These are phyloP conservation scores for Ancistrus triradiatus DNA, from an alignment of 2,113 vertebrate genomes.

Conservation along the genomic window DNA sequence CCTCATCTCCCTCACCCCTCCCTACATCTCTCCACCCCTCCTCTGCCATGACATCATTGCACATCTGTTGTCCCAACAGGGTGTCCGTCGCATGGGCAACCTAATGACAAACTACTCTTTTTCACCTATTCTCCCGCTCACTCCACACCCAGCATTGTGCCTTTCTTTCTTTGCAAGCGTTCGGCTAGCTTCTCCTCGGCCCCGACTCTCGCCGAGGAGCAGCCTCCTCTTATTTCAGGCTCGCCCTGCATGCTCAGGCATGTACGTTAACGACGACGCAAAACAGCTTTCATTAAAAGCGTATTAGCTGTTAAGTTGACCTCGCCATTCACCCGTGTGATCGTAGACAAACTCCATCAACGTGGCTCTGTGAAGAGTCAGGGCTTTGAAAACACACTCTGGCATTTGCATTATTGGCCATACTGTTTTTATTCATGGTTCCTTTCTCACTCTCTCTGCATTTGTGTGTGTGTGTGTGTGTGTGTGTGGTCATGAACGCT, in stretches of 20 bases:
- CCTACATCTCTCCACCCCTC: conserved; percentile 54
- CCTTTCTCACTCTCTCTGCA: too few relatives aligned
- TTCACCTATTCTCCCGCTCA: conserved; percentile 17
- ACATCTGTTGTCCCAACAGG: conserved; percentile 74
- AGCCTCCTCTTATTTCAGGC: conserved; percentile 6
- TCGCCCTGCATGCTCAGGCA: conserved; percentile 38
- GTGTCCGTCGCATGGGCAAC: conserved; percentile 63
- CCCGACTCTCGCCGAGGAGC: not conserved
- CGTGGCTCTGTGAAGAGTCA: conserved; percentile 49
- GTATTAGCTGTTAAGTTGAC: conserved; percentile 61
- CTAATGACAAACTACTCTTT: conserved; percentile 55
- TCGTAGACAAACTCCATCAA: conserved; percentile 66
- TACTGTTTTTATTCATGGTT: too few relatives aligned
- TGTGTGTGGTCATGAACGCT: too few relatives aligned
- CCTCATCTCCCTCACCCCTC: conserved; percentile 53
- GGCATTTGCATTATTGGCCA: too few relatives aligned
- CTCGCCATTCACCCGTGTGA: conserved; percentile 63
- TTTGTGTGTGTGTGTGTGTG: too few relatives aligned
- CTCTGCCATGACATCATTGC: conserved; percentile 72
- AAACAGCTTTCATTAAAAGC: conserved; percentile 58
- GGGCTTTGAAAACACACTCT: conserved; percentile 23
- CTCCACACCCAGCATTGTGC: conserved; percentile 36
- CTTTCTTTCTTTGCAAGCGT: not conserved
- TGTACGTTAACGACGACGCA: conserved; percentile 53
- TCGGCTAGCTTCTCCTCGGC: not conserved